Percentiles rank a stretch among this genome's conserved stretches.
Evolutionary conservation across 2,888 invertebrate genomes (phyloP).

Genomic region (Drosophila recens): DNA sequence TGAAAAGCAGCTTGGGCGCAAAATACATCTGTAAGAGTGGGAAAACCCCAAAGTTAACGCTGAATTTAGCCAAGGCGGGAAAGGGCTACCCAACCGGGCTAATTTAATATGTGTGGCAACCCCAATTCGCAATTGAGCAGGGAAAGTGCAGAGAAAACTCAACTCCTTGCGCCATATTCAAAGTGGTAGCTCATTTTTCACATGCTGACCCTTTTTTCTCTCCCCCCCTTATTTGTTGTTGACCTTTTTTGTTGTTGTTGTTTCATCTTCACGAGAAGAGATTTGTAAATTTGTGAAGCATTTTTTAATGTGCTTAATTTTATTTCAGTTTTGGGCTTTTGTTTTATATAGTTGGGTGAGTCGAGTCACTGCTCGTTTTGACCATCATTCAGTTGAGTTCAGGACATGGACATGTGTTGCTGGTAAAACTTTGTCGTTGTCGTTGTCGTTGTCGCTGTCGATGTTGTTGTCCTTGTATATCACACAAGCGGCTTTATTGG

Average conservation of each 20-base stretch:
- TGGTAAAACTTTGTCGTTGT: slow-evolving; percentile 68
- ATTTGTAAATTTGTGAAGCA: slow-evolving; percentile 81
- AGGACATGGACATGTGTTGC: slow-evolving; percentile 65
- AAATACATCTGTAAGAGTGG: slow-evolving; percentile 33
- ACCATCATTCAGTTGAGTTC: slow-evolving; percentile 9
- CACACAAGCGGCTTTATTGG: slow-evolving; percentile 81
- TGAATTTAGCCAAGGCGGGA: slow-evolving; percentile 20
- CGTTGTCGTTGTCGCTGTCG: slow-evolving; percentile 61
- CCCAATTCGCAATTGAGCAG: slow-evolving; percentile 22
- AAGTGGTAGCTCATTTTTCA: slow-evolving; percentile 71
- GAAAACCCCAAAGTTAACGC: slow-evolving; percentile 34
- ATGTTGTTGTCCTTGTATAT: slow-evolving; percentile 70
- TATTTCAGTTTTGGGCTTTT: slow-evolving; percentile 61
- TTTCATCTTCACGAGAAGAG: slow-evolving; percentile 43
- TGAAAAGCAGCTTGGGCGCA: slow-evolving; percentile 27
- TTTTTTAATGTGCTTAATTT: slow-evolving; percentile 80
- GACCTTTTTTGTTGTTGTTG: slow-evolving; percentile 38
- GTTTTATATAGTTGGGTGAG: slow-evolving; percentile 7
- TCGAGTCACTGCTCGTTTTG: slow-evolving; percentile 6
- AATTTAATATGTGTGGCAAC: slow-evolving; percentile 66
- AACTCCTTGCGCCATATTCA: slow-evolving; percentile 48
- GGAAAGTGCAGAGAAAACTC: neutral
- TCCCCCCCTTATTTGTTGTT: slow-evolving; percentile 30
- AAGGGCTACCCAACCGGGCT: slow-evolving; percentile 38
- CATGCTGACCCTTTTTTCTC: slow-evolving; percentile 60